phyloP scores from a whole-genome alignment of 2,888 invertebrate genomes.

The Pheosia gnoma region DNA sequence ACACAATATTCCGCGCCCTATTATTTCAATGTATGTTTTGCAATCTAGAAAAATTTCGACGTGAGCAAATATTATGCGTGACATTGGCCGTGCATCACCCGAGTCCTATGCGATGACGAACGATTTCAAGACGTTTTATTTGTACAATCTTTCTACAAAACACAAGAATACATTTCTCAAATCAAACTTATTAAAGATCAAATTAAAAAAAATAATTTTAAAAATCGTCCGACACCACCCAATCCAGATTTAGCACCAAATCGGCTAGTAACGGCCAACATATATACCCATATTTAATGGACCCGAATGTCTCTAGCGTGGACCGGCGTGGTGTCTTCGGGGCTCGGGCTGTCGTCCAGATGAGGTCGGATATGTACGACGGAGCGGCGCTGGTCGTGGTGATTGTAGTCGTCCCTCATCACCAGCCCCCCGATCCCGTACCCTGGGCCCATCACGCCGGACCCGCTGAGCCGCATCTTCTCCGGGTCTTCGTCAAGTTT shows the following conservation, averaged over 20 bases:
- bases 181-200: constrained; percentile 3
- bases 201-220: constrained; percentile 2
- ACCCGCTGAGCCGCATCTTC: constrained; percentile 86
- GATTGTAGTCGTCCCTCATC: constrained; percentile 76
- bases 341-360: constrained; percentile 87
- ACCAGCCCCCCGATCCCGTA: constrained; percentile 76
- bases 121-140: neutral
- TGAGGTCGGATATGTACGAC: constrained; percentile 87
- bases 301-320: constrained; percentile 83
- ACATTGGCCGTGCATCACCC: constrained; percentile 23
- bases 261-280: neutral
- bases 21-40: constrained; percentile 21
- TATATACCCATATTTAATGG: constrained; percentile 60
- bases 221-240: constrained; percentile 28
- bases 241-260: constrained; percentile 29
- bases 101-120: constrained; percentile 9
- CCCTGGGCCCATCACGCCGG: constrained; percentile 75
- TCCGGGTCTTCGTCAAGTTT: constrained; percentile 85
- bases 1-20: constrained; percentile 21
- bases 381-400: constrained; percentile 83
- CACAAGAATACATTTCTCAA: neutral
- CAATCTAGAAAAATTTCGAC: constrained; percentile 31
- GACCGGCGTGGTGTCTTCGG: constrained; percentile 87
- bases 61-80: constrained; percentile 29
- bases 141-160: neutral